Evolutionary conservation across 1,140 invertebrate species (phyloP).

Genomic region (Drosophila chauvacae): DNA sequence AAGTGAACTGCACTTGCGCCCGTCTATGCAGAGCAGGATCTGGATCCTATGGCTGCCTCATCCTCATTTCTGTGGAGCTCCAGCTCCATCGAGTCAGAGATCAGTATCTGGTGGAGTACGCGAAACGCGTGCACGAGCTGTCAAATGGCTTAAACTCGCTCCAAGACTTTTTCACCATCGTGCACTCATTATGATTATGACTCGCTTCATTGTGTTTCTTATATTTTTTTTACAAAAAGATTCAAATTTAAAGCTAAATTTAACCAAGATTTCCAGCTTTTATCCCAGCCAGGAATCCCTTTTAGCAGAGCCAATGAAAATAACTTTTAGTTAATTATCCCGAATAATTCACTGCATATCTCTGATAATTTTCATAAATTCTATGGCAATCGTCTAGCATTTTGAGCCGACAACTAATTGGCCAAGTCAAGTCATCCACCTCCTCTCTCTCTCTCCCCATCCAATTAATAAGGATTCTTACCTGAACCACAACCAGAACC

Average conservation of each 20-base stretch:
- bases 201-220: slow-evolving; percentile 30
- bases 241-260: background rate
- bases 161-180: slow-evolving; percentile 57
- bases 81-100: slow-evolving; percentile 42
- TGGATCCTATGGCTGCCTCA: slow-evolving; percentile 13
- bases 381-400: slow-evolving; percentile 51
- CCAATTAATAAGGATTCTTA: slow-evolving; percentile 71
- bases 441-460: background rate
- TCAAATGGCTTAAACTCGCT: slow-evolving; percentile 52
- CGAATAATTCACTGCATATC: slow-evolving; percentile 59
- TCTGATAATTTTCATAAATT: slow-evolving; percentile 78
- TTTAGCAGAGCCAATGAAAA: slow-evolving; percentile 29
- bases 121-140: slow-evolving; percentile 80
- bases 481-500: slow-evolving; percentile 7
- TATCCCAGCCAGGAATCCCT: slow-evolving; percentile 2
- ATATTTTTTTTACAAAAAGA: background rate
- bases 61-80: background rate
- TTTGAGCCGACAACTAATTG: slow-evolving; percentile 68
- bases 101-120: slow-evolving; percentile 60
- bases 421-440: slow-evolving; percentile 9
- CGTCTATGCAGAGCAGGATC: slow-evolving; percentile 71
- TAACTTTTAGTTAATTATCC: slow-evolving; percentile 58
- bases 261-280: background rate
- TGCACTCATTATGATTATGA: slow-evolving; percentile 82
- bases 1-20: slow-evolving; percentile 60